Evolutionary conservation across 2,113 vertebrate species (phyloP).

Genomic region (Paramisgurnus dabryanus): DNA sequence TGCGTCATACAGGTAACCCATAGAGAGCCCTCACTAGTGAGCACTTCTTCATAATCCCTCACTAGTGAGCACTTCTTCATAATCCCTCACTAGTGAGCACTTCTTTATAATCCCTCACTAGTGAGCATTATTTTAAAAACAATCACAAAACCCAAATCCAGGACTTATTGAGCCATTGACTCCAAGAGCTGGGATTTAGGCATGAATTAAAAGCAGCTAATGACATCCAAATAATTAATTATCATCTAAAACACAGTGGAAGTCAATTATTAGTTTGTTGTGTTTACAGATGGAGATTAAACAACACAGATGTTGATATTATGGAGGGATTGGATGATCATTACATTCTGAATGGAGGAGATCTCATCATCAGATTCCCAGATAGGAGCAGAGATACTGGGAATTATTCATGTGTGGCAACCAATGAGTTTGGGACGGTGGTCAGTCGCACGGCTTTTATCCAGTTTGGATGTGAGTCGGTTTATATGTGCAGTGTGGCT

Average conservation of each 20-base stretch:
- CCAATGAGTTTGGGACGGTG: conserved; percentile 85
- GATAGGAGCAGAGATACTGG: conserved; percentile 84
- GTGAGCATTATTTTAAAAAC: too few relatives aligned
- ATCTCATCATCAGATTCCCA: conserved; percentile 87
- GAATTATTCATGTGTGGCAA: conserved; percentile 85
- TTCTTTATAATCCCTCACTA: too few relatives aligned
- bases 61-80: too few relatives aligned
- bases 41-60: too few relatives aligned
- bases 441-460: conserved; percentile 86
- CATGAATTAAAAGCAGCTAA: too few relatives aligned
- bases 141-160: too few relatives aligned
- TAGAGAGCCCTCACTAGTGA: too few relatives aligned
- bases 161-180: too few relatives aligned
- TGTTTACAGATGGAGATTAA: conserved; percentile 84
- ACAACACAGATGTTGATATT: conserved; percentile 80
- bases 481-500: neutral
- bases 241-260: too few relatives aligned
- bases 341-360: conserved; percentile 88
- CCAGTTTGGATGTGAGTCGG: conserved; percentile 91
- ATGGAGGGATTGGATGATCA: conserved; percentile 67
- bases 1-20: conserved; percentile 90
- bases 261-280: conserved; percentile 23
- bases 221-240: too few relatives aligned
- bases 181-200: too few relatives aligned
- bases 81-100: too few relatives aligned